phyloP scores from a whole-genome alignment of 2,797 vertebrate genomes.

The Arrhamphus sclerolepis region DNA sequence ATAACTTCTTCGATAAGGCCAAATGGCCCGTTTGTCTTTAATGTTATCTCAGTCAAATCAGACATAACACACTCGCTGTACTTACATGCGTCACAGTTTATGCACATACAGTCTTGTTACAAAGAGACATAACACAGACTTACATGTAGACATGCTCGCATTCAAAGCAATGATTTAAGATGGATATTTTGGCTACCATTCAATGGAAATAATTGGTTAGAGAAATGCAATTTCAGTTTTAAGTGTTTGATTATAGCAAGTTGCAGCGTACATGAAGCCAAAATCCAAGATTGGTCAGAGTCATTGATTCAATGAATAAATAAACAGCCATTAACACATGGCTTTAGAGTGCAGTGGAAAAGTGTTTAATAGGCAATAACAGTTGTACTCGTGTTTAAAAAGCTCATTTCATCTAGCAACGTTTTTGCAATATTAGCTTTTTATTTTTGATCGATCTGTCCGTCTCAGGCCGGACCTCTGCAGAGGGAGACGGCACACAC shows the following conservation, averaged over 20 bases:
- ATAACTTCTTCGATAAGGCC: constrained; percentile 55
- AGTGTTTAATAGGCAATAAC: no score
- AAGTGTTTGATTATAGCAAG: constrained; percentile 17
- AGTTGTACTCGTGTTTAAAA: no score
- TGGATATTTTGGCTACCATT: constrained; percentile 25
- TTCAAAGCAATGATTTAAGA: constrained; percentile 28
- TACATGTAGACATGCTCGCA: not conserved
- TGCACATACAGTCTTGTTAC: not conserved
- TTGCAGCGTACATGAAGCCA: constrained; percentile 7
- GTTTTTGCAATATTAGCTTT: no score
- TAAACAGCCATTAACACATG: not conserved
- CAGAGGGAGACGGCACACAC: no score
- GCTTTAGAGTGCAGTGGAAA: no score
- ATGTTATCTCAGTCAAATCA: constrained; percentile 48
- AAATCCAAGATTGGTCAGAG: constrained; percentile 4
- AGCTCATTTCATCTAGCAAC: no score
- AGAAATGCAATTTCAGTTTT: constrained; percentile 5
- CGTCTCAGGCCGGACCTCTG: no score
- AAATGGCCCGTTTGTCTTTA: constrained; percentile 68
- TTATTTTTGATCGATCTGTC: no score
- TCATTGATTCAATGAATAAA: not conserved
- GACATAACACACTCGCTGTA: constrained; percentile 12
- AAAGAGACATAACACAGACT: constrained; percentile 27
- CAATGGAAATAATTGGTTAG: constrained; percentile 22
- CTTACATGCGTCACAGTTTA: not conserved